Evolutionary conservation across 2,797 vertebrate species (phyloP), one percentile per base, ranked within the genome.

Genomic region (Mus caroli): DNA sequence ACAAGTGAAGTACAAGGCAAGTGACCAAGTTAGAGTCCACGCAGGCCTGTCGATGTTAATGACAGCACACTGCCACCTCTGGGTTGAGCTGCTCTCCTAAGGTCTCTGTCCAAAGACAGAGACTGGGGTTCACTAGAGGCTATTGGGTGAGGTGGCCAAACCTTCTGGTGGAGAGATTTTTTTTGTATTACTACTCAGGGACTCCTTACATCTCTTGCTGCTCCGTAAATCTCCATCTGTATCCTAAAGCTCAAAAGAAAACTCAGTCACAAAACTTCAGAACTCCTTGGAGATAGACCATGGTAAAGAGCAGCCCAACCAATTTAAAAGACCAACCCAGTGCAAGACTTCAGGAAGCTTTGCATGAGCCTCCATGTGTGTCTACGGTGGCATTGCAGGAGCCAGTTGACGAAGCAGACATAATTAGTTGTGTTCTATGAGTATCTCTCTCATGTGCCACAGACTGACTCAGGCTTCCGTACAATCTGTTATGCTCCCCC

Each of bases 71-170:
- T 8, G 46, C 73, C 46, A 3, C 22, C 40, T 85, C 56, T 34
- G 22, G 73, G 19, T 34, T 46, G 9, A 37, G 62, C 86, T 54
- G 17, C 0, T 43, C 56, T 60, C 58, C 58, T n/a, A 50, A 50
- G 62, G 52, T n/a, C 26, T 28, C 12, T 40, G 3, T 37, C 3
- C 8, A 58, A 75, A 60, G 22, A 69, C 7, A 10, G 37, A 15
- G 2, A 37, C 37, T 43, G 37, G 37, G 24, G 26, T 1, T 26
- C 50, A 3, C 56, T 28, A 13, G 67, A 73, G 54, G n/a, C 86
- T 15, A 0, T 11, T 22, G n/a, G 4, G 37, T 2, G 2, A 9
- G 9, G 40, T 5, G 15, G 1, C n/a, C 37, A 10, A n/a, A 37
- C 71, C 3, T 34, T 69, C 73, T 20, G 8, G 43, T 50, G 12